A percentile compares a stretch with the other conserved stretches of the same genome.
These are phyloP conservation scores for Cryptus viduatorius DNA, from an alignment of 2,888 invertebrate species.

Conservation along the genomic window DNA sequence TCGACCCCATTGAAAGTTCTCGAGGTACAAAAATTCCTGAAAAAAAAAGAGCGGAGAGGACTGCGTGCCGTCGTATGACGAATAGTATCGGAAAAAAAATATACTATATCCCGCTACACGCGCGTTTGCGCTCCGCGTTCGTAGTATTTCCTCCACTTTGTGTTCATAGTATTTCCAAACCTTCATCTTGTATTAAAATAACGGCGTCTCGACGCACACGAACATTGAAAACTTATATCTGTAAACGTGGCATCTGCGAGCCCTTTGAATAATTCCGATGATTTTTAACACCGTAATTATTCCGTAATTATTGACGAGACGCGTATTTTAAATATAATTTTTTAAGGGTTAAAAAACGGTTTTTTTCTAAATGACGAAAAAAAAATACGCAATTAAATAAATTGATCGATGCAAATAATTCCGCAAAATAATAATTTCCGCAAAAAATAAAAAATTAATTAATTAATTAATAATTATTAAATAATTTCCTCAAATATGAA, in stretches of 20 bases:
- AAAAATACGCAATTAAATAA: too few species aligned
- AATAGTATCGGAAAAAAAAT: constrained; percentile 25
- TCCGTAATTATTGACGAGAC: too few species aligned
- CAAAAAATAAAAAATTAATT: too few species aligned
- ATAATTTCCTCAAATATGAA: too few species aligned
- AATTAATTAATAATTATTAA: too few species aligned
- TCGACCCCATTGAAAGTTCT: neutral
- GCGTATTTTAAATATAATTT: neutral
- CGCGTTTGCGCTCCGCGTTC: constrained; percentile 14
- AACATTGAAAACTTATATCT: neutral
- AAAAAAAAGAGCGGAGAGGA: constrained; percentile 7
- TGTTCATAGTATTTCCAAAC: constrained; percentile 9
- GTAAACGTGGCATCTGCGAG: neutral
- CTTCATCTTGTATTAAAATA: constrained; percentile 51
- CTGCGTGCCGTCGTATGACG: constrained; percentile 5
- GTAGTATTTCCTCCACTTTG: neutral
- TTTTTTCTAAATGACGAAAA: too few species aligned
- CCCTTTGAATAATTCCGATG: neutral
- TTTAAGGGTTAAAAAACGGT: neutral
- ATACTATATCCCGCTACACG: constrained; percentile 47
- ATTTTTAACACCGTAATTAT: neutral
- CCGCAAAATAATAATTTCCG: too few species aligned
- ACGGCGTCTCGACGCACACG: constrained; percentile 41
- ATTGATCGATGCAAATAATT: too few species aligned
- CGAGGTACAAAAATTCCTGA: neutral